These are phyloP conservation scores for Harpalus rufipes DNA, from an alignment of 2,888 invertebrate species.

Conservation along the genomic window DNA sequence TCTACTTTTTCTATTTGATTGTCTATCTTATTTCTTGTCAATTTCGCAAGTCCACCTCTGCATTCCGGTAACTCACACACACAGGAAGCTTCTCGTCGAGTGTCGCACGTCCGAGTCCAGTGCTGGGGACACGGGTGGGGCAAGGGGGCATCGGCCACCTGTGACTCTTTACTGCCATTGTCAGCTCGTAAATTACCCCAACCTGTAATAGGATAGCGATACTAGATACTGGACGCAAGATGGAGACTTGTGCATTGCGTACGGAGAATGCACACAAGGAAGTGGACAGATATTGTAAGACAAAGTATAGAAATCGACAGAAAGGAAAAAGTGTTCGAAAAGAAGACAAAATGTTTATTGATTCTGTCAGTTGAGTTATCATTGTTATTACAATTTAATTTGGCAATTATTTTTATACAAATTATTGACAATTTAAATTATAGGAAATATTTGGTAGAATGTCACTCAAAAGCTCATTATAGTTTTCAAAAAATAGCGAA, in stretches of 20 bases:
- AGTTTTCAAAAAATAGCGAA: too few relatives aligned
- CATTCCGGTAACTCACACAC: constrained; percentile 10
- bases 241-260: background rate
- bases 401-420: too few relatives aligned
- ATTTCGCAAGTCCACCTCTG: background rate
- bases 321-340: too few relatives aligned
- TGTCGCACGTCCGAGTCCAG: constrained; percentile 17
- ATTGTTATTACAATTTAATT: too few relatives aligned
- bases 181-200: constrained; percentile 55
- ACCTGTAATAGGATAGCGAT: constrained; percentile 55
- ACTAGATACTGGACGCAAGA: background rate
- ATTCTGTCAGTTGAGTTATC: too few relatives aligned
- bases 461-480: too few relatives aligned
- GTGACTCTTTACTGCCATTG: constrained; percentile 64
- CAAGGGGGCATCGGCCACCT: constrained; percentile 50
- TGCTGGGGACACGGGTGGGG: constrained; percentile 24
- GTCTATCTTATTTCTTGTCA: too few relatives aligned
- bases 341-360: too few relatives aligned
- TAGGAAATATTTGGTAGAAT: too few relatives aligned
- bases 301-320: too few relatives aligned
- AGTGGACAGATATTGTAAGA: background rate
- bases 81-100: constrained; percentile 4
- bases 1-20: too few relatives aligned
- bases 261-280: background rate
- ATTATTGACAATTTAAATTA: too few relatives aligned